These are phyloP conservation scores for Sinocyclocheilus rhinocerous DNA, from an alignment of 2,113 vertebrate species.

Conservation along the genomic window DNA sequence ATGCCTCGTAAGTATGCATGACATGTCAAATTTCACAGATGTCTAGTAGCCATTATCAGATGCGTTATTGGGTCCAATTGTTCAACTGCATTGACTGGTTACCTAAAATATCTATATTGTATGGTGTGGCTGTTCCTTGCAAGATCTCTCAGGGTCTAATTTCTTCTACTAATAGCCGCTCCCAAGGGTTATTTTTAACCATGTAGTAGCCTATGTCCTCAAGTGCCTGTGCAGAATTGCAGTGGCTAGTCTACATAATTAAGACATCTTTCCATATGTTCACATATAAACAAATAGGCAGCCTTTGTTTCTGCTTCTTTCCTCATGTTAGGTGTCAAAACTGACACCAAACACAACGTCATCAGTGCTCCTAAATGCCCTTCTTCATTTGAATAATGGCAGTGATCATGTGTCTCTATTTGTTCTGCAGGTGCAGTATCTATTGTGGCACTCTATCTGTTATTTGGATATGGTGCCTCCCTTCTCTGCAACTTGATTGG, in stretches of 20 bases:
- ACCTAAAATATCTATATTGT: neutral
- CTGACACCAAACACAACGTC: neutral
- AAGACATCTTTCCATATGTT: neutral
- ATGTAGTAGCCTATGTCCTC: constrained; percentile 45
- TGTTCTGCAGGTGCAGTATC: constrained; percentile 73
- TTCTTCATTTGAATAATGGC: neutral
- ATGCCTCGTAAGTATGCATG: constrained; percentile 84
- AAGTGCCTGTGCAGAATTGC: constrained; percentile 60
- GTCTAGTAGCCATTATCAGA: neutral
- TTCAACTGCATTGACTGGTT: neutral
- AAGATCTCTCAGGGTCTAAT: constrained; percentile 35
- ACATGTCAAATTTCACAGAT: neutral
- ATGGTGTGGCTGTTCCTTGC: neutral
- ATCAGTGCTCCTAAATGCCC: neutral
- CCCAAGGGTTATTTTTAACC: constrained; percentile 70
- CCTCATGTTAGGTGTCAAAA: constrained; percentile 5
- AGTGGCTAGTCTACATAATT: constrained; percentile 14
- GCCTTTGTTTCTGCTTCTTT: neutral
- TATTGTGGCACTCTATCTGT: constrained; percentile 83
- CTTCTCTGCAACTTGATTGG: constrained; percentile 94
- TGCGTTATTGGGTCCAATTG: neutral
- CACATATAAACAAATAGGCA: no score
- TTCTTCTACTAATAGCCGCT: constrained; percentile 57
- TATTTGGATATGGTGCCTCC: constrained; percentile 90
- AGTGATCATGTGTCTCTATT: constrained; percentile 32